Evolutionary conservation across 2,888 invertebrate genomes (phyloP), one percentile per base, ranked within the genome.

Genomic region (Thyatira batis): DNA sequence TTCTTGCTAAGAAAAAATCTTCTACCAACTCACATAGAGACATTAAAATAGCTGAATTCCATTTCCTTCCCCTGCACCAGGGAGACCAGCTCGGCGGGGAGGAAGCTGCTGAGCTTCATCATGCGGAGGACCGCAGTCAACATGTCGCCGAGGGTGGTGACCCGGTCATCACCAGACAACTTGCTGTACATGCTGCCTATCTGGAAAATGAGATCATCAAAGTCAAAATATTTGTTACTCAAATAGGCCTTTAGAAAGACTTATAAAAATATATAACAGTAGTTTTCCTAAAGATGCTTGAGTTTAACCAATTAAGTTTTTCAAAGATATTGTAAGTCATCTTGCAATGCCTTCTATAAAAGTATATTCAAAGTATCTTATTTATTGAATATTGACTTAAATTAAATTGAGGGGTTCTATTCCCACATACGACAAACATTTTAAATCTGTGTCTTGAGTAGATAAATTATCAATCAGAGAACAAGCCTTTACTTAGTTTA

Each of bases 171-270:
- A 0, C 91, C 91, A 0, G 88, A 85, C 52, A 94, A 74, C 61
- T 92, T 92, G 30, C 79, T 85, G 72, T 92, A 87, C 84, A 92
- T 88, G 51, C 85, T 78, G 10, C 92, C 92, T 52, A 87, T 58
- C 92, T 92, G 73, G 4, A 71, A 39, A 13, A 6, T 71, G 52
- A 49, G 54, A 64, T n/a, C n/a, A n/a, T n/a, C n/a, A 30, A 49
- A 21, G 6, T 49, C 17, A 44, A 49, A 2, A 53, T 52, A 48
- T 13, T 20, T 49, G 39, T 33, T 21, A 23, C 13, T n/a, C 51
- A 51, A 46, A 45, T 4, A 23, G 3, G 23, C 23, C 23, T 23
- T n/a, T n/a, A n/a, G n/a, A n/a, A n/a, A n/a, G n/a, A n/a, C n/a
- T n/a, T n/a, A n/a, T n/a, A n/a, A n/a, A n/a, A n/a, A n/a, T n/a